Percentiles rank a stretch among this genome's conserved stretches.
Conservation (phyloP, 2,888 invertebrate genomes). For the Phyllotreta cruciferae region DNA sequence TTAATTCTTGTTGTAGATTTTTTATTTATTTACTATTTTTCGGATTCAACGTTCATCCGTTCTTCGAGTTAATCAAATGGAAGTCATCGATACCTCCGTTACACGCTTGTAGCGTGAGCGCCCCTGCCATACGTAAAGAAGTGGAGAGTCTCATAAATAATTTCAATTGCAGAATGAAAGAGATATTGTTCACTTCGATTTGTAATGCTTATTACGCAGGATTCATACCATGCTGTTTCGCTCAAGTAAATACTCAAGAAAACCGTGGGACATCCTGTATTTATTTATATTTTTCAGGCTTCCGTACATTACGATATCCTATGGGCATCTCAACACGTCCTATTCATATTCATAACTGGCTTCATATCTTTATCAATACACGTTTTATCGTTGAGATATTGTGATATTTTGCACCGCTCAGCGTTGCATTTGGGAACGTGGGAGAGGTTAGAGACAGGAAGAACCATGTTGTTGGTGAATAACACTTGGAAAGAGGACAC, state of each 20-base stretch:
- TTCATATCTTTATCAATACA: slow-evolving; percentile 81
- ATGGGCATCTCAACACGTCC: slow-evolving; percentile 84
- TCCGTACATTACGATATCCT: slow-evolving; percentile 81
- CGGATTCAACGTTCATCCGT: slow-evolving; percentile 78
- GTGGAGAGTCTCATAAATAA: slow-evolving; percentile 84
- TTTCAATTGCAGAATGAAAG: slow-evolving; percentile 89
- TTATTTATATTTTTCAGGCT: slow-evolving; percentile 58
- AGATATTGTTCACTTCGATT: slow-evolving; percentile 80
- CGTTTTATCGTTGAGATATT: slow-evolving; percentile 70
- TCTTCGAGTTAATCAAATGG: slow-evolving; percentile 70
- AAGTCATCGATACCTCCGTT: slow-evolving; percentile 65
- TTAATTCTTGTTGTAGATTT: slow-evolving; percentile 62
- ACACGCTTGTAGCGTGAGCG: slow-evolving; percentile 79
- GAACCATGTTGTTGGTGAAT: slow-evolving; percentile 41
- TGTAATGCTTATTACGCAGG: slow-evolving; percentile 88
- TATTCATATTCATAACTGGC: slow-evolving; percentile 84
- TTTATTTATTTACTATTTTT: slow-evolving; percentile 83
- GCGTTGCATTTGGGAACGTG: slow-evolving; percentile 89
- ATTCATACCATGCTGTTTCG: slow-evolving; percentile 89
- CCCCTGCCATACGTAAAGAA: slow-evolving; percentile 79
- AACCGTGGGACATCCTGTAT: neutral
- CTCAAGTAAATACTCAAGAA: slow-evolving; percentile 68
- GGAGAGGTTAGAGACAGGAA: slow-evolving; percentile 62
- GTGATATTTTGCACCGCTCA: slow-evolving; percentile 89
- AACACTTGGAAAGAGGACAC: slow-evolving; percentile 57